Conservation (phyloP, 2,797 vertebrate genomes). For the Myiotriccus ornatus region DNA sequence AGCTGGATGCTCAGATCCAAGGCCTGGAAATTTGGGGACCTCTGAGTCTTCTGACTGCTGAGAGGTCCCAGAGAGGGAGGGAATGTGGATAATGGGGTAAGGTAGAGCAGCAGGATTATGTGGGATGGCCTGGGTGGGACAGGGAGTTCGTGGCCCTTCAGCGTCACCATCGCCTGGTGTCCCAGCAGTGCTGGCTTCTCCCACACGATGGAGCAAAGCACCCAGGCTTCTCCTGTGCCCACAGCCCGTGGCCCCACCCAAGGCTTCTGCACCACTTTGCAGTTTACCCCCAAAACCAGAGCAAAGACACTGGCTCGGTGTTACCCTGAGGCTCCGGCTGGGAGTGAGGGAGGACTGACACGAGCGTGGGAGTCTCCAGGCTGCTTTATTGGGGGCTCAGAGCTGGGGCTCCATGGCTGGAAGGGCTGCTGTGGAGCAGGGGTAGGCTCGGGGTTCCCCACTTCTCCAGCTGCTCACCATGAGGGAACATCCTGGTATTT, state of each 20-base stretch:
- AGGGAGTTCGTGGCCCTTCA: not conserved
- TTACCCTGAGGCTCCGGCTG: not conserved
- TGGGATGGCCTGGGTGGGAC: not conserved
- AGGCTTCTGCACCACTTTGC: not conserved
- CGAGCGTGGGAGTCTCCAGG: not conserved
- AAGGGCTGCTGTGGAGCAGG: not conserved
- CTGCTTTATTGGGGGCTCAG: slow-evolving; percentile 25
- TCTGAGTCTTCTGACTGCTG: not conserved
- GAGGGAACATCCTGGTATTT: not conserved
- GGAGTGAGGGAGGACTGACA: not conserved
- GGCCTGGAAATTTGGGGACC: not conserved
- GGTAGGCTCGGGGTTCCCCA: rapidly evolving
- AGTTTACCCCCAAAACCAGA: not conserved
- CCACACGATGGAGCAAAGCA: slow-evolving; percentile 52
- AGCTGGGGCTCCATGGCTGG: not conserved
- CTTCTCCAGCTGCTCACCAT: not conserved
- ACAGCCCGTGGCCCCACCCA: rapidly evolving
- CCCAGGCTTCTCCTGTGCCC: not conserved
- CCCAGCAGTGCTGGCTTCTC: slow-evolving; percentile 50
- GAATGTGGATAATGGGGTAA: not conserved
- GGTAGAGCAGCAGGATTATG: not conserved
- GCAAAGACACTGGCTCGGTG: rapidly evolving
- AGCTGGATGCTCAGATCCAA: not conserved
- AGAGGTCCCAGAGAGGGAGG: not conserved
- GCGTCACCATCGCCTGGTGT: not conserved